Conservation (phyloP, 2,888 invertebrate genomes). For the Acleris cristana region DNA sequence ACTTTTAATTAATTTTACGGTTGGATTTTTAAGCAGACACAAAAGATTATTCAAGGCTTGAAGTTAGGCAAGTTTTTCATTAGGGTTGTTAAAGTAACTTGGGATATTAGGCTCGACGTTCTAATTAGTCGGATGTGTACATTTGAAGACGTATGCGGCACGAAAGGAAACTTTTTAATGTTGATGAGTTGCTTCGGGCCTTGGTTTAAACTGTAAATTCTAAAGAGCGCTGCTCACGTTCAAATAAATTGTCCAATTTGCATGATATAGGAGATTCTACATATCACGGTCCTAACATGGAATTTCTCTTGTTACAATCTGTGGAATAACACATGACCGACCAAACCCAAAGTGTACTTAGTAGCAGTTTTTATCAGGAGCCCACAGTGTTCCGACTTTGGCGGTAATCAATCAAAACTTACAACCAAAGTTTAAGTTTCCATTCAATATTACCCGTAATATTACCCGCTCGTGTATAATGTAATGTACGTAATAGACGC, state of each 20-base stretch:
- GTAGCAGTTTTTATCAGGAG: no score
- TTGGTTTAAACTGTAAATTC: conserved; percentile 74
- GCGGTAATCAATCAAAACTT: no score
- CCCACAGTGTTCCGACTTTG: no score
- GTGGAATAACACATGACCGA: no score
- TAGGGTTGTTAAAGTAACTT: conserved; percentile 55
- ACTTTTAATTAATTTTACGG: conserved; percentile 25
- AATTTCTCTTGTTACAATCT: no score
- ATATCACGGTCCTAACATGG: no score
- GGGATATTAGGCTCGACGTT: conserved; percentile 51
- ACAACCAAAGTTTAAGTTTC: no score
- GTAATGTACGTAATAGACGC: no score
- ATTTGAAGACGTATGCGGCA: conserved; percentile 56
- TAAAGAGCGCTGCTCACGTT: conserved; percentile 40
- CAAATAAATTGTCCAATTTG: neutral
- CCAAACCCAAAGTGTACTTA: no score
- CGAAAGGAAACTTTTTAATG: conserved; percentile 69
- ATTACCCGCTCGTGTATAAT: no score
- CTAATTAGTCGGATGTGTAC: conserved; percentile 61
- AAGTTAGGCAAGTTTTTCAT: conserved; percentile 48
- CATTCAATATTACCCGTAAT: no score
- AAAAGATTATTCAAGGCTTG: conserved; percentile 27
- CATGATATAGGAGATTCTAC: no score
- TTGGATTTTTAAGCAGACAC: conserved; percentile 16
- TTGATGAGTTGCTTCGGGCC: conserved; percentile 70